Evolutionary conservation across 2,888 invertebrate species (phyloP), one percentile per base, ranked within the genome.

Genomic region (Drosophila nr. perissopoda): DNA sequence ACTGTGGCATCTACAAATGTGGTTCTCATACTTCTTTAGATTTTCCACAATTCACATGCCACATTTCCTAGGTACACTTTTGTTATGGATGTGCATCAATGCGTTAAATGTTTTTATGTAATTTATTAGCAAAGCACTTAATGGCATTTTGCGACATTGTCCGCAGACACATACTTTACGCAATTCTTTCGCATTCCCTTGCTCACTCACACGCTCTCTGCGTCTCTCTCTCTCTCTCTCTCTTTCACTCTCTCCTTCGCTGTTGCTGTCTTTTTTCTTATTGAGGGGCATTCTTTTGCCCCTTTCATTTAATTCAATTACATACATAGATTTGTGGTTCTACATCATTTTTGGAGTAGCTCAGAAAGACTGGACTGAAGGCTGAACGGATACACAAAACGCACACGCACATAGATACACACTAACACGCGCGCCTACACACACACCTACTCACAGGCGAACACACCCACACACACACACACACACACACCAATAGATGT

Each of bases 31-130:
- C 34, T n/a, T 0, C 33, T 16, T 54, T 33, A 29, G 51, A 58
- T 59, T 59, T 56, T 68, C 59, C 64, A 52, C 54, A 60, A 56
- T 59, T 51, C 31, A n/a, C 25, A 31, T 25, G 34, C 16, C 21
- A 58, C 16, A 13, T 29, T 27, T 16, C 33, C 40, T 29, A 38
- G 38, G 21, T 2, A 21, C 40, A n/a, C 51, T 61, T 31, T 58
- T 53, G 60, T 67, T 63, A 66, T 74, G 53, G 72, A 60, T 70
- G 81, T 68, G 65, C 68, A 58, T 52, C 48, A 66, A 70, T 74
- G 78, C 76, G 67, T 74, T 87, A 66, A 83, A 82, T 73, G 82
- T 57, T 83, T 87, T 85, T 88, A 82, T 85, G 74, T 85, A 86
- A 87, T 85, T 54, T 11, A 27, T 82, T 83, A 76, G 76, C 75